phyloP scores from a whole-genome alignment of 2,888 invertebrate species.

The Escarpia spicata region DNA sequence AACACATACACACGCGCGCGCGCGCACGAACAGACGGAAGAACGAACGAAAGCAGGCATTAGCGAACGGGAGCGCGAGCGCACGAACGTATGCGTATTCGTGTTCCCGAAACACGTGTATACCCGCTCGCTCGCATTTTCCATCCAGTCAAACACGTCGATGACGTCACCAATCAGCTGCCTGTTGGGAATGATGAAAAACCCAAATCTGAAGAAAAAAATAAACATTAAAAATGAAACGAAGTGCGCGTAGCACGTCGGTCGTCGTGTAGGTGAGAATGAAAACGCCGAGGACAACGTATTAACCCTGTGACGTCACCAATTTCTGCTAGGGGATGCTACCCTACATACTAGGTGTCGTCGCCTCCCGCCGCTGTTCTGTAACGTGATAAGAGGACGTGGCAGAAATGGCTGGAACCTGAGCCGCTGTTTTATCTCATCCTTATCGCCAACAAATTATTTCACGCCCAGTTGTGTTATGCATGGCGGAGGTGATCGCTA shows the following conservation, averaged over 20 bases:
- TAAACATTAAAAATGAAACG: not conserved
- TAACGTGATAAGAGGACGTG: not conserved
- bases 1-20: not conserved
- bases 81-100: not conserved
- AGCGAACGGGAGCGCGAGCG: not conserved
- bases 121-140: not conserved
- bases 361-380: not conserved
- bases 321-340: not conserved
- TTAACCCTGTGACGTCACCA: not conserved
- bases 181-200: not conserved
- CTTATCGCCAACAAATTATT: conserved; percentile 10
- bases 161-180: not conserved
- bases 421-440: not conserved
- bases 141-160: not conserved
- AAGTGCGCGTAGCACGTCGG: not conserved
- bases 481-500: not conserved
- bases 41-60: not conserved
- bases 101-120: not conserved
- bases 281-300: not conserved
- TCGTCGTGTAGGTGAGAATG: not conserved
- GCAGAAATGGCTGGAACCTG: not conserved
- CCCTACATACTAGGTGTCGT: not conserved
- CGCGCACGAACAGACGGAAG: not conserved
- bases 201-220: not conserved
- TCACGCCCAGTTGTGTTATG: not conserved